phyloP scores from a whole-genome alignment of 1,140 invertebrate genomes.

The Drosophila hydei region DNA sequence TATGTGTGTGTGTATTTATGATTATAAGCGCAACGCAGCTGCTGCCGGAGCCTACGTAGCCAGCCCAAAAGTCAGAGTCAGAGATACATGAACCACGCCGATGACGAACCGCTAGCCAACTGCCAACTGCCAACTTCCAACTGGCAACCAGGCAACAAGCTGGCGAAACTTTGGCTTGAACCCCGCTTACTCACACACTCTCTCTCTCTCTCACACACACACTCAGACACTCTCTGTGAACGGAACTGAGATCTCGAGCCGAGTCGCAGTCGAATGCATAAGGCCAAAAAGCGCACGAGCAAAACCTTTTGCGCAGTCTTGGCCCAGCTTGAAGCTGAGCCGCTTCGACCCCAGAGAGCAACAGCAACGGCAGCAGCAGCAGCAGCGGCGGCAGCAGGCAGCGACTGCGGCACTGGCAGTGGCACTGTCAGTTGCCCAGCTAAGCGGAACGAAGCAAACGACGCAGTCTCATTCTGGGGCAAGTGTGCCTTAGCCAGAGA shows the following conservation, averaged over 20 bases:
- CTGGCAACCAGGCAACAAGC: constrained; percentile 47
- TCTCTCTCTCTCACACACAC: constrained; percentile 6
- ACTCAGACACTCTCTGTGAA: constrained; percentile 33
- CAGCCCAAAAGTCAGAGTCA: constrained; percentile 21
- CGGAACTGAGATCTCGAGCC: constrained; percentile 30
- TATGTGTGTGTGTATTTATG: constrained; percentile 74
- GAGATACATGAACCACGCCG: constrained; percentile 71
- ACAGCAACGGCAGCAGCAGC: constrained; percentile 54
- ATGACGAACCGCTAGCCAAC: constrained; percentile 78
- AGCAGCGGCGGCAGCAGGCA: not conserved
- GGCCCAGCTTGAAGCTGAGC: constrained; percentile 44
- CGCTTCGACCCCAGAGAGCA: constrained; percentile 28
- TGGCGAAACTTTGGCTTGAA: constrained; percentile 51
- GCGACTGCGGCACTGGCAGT: constrained; percentile 9
- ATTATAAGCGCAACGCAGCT: constrained; percentile 60
- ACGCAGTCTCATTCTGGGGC: constrained; percentile 47
- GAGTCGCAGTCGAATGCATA: constrained; percentile 54
- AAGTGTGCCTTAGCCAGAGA: constrained; percentile 16
- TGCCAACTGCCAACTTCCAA: constrained; percentile 46
- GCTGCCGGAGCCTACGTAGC: constrained; percentile 52
- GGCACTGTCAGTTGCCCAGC: constrained; percentile 69
- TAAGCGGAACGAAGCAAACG: constrained; percentile 66
- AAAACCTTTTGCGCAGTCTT: constrained; percentile 77
- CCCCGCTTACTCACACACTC: constrained; percentile 10
- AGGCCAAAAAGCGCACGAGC: constrained; percentile 72